Base-by-base conservation (phyloP, 2,888 invertebrate genomes). In the Drosophila heteroneura region DNA sequence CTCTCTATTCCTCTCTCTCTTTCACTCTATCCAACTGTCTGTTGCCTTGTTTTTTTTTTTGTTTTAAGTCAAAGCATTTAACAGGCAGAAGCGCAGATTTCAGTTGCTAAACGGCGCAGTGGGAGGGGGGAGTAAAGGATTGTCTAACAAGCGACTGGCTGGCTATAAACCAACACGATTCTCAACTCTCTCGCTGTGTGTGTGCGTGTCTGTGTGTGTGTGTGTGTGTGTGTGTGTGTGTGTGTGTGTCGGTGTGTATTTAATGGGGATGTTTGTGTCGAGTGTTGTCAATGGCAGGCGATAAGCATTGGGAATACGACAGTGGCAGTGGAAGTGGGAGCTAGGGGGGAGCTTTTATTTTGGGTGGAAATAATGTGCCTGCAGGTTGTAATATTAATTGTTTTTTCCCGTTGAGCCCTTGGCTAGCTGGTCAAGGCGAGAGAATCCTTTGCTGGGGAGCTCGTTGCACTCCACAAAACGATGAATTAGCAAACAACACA, bases 361-460 rank as follows among this genome's bases (percentile, higher is more conserved):
- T 5, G 12, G 30, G 56, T 30, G 22, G 10, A 26, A 70, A 81
- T 85, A 89, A 90, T 89, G 79, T 89, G 89, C 86, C 86, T 87
- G 86, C 84, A 89, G 86, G 89, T 90, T 79, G 86, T 89, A 81
- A 89, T 87, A 78, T 87, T 87, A 87, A 87, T 87, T 87, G 86
- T 87, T 87, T 86, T 87, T 87, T 75, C 65, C 74, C 74, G 65
- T 80, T 78, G 73, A 79, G 79, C 74, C 71, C 63, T 79, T 72
- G 71, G 61, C 53, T 52, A 60, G 63, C 56, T 14, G 56, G 79
- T 76, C 64, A 90, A 86, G 37, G 9, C 19, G 26, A 37, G 47
- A 81, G 79, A 82, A 66, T 81, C 74, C 65, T 65, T 33, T 28
- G 35, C 61, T 30, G 47, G 60, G 59, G 67, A 61, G 60, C 51